These are phyloP conservation scores for Lacanobia oleracea DNA, from an alignment of 2,888 invertebrate species.

Conservation along the genomic window DNA sequence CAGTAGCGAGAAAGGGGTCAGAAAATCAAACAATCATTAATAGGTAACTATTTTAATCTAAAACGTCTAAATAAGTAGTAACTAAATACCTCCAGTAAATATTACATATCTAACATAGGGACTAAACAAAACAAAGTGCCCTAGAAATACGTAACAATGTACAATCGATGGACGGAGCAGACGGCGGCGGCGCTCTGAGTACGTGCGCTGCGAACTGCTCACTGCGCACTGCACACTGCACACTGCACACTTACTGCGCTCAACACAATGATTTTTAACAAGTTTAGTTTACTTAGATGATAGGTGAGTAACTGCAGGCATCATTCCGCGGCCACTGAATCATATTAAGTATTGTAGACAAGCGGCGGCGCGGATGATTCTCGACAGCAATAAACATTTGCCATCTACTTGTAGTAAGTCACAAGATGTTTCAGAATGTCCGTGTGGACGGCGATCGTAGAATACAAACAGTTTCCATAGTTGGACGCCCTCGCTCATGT, in stretches of 20 bases:
- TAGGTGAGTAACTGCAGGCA: neutral
- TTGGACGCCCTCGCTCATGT: neutral
- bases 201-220: too few species aligned
- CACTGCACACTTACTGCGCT: too few species aligned
- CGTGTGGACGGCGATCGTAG: neutral
- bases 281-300: neutral
- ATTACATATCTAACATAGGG: constrained; percentile 32
- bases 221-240: too few species aligned
- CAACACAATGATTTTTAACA: neutral
- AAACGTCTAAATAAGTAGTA: constrained; percentile 50
- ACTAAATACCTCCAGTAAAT: constrained; percentile 50
- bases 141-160: constrained; percentile 67
- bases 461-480: neutral
- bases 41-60: constrained; percentile 49
- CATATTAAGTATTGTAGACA: neutral
- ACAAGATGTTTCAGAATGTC: neutral
- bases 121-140: constrained; percentile 57
- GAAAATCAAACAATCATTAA: constrained; percentile 35
- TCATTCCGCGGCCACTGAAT: neutral
- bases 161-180: constrained; percentile 41
- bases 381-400: neutral
- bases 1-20: neutral
- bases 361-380: neutral
- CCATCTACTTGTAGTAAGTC: neutral
- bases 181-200: too few species aligned